Percentiles rank a stretch among this genome's conserved stretches.
phyloP scores from a whole-genome alignment of 2,797 vertebrate genomes.

The Dendrocincla tyrannina region DNA sequence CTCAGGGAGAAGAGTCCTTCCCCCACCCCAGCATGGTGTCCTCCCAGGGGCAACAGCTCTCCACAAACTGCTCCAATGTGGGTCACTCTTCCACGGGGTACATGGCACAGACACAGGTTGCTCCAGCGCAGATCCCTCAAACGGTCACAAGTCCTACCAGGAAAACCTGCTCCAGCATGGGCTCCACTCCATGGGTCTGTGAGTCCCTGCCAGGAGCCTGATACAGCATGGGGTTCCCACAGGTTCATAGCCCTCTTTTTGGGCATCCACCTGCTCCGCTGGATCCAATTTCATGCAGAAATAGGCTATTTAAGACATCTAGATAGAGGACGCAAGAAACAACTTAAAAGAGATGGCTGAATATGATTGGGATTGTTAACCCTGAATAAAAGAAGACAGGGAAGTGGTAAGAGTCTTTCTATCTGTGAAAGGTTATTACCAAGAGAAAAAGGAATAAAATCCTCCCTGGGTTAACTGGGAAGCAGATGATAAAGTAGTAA shows the following conservation, averaged over 20 bases:
- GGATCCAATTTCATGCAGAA: neutral
- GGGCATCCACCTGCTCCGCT: neutral
- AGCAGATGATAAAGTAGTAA: neutral
- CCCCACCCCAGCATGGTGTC: neutral
- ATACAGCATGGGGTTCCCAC: neutral
- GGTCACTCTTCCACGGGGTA: neutral
- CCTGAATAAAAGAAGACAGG: neutral
- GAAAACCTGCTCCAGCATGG: neutral
- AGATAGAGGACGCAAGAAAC: neutral
- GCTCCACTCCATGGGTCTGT: neutral
- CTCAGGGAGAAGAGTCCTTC: neutral
- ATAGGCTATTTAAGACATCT: neutral
- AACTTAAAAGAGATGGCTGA: neutral
- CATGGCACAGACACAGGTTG: neutral
- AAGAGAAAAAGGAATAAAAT: neutral
- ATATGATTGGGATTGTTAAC: neutral
- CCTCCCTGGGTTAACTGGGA: neutral
- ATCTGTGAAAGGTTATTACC: neutral
- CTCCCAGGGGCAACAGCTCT: neutral
- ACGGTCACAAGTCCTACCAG: neutral
- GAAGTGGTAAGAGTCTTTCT: rapidly evolving
- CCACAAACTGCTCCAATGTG: neutral
- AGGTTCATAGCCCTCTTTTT: neutral
- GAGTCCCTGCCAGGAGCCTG: neutral
- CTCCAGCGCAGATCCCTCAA: neutral